These are phyloP conservation scores for Tipula helvola DNA, from an alignment of 2,888 invertebrate species.

Conservation along the genomic window DNA sequence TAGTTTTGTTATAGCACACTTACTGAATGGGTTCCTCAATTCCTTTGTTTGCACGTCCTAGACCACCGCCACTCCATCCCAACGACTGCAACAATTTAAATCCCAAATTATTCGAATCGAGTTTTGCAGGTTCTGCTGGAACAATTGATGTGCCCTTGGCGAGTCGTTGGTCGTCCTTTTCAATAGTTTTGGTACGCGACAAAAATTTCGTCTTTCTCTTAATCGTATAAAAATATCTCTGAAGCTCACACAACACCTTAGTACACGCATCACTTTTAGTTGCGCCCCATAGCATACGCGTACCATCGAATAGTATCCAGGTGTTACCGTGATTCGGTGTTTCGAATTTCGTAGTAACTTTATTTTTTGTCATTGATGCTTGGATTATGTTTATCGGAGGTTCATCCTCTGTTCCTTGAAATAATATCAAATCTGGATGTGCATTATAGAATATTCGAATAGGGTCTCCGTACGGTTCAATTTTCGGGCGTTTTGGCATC, in stretches of 20 bases:
- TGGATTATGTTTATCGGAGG: not conserved
- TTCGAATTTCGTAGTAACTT: not conserved
- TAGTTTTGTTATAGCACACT: not conserved
- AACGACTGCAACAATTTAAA: slow-evolving; percentile 50
- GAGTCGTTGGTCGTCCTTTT: not conserved
- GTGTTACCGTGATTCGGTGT: not conserved
- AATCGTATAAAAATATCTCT: slow-evolving; percentile 39
- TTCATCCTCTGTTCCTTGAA: not conserved
- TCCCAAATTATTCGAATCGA: slow-evolving; percentile 30
- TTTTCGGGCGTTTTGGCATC: not conserved
- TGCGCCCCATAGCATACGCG: not conserved
- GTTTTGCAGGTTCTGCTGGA: slow-evolving; percentile 20
- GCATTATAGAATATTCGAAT: not conserved
- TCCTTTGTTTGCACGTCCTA: slow-evolving; percentile 49
- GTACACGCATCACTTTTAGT: not conserved
- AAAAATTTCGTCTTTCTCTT: slow-evolving; percentile 29
- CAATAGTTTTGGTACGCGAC: not conserved
- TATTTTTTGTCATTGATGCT: not conserved
- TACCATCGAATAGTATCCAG: not conserved
- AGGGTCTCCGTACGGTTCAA: not conserved
- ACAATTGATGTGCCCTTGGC: slow-evolving; percentile 16
- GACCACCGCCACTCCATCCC: slow-evolving; percentile 63
- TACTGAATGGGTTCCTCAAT: slow-evolving; percentile 46
- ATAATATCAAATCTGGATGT: not conserved
- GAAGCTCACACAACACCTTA: slow-evolving; percentile 24